Evolutionary conservation across 2,888 invertebrate species (phyloP), one percentile per base, ranked within the genome.

Genomic region (Flabesymbios commensalis): DNA sequence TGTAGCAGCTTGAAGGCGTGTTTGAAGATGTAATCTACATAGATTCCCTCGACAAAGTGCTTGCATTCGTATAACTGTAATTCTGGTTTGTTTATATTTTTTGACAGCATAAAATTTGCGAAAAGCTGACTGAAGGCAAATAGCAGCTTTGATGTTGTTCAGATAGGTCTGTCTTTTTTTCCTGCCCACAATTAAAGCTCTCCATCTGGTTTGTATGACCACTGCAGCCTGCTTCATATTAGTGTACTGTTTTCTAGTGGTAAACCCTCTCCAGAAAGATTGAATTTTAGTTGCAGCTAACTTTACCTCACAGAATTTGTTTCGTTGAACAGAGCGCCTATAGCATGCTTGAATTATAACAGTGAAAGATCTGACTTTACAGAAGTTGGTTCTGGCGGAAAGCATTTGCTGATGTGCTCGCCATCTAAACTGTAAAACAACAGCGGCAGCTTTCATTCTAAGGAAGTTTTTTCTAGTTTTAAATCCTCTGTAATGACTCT

Each of bases 251-350:
- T 19, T 31, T 22, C 53, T 53, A 22, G 1, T 7, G 14, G 24
- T 5, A n/a, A 53, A 22, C n/a, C 53, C 53, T 36, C 53, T 22
- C 5, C 24, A 32, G 3, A 36, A 5, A 36, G 19, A 7, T 22
- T 53, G 53, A 32, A 39, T 58, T 14, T 43, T 3, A 36, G 56
- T 32, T 24, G 32, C 31, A 3, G 49, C 19, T 42, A 24, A 48
- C 42, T 39, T 57, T 52, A 61, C 10, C 61, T 41, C 26, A 10
- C 45, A n/a, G 29, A 51, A 67, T 1, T 43, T 32, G 24, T 65
- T 66, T 10, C 80, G 67, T 0, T 73, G 49, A 26, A 56, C 48
- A 57, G 74, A 72, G 1, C 79, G 80, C 57, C 77, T 64, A 77
- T 78, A 79, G 4, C 67, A 19, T 22, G 79, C 71, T 79, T 81